These are phyloP conservation scores for Nycticorax nycticorax DNA, from an alignment of 2,113 vertebrate species.

Conservation along the genomic window DNA sequence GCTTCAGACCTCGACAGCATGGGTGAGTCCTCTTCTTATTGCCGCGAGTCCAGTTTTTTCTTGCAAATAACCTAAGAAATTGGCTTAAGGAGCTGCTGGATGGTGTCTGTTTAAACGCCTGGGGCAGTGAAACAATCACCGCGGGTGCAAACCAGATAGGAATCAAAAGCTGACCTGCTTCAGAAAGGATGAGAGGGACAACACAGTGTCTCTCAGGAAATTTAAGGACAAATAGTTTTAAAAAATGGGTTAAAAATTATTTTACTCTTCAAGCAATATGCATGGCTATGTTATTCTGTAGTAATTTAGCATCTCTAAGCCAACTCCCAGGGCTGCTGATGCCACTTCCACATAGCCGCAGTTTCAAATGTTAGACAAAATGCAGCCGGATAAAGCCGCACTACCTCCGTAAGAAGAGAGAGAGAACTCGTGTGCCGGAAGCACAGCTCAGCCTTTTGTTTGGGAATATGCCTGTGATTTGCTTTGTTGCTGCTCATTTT, in stretches of 20 bases:
- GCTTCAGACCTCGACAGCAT: background rate
- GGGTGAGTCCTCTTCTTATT: background rate
- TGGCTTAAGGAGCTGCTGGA: background rate
- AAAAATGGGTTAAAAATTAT: background rate
- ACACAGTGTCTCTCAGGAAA: background rate
- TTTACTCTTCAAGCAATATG: background rate
- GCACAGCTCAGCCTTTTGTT: background rate
- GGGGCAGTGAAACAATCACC: background rate
- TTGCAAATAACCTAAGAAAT: background rate
- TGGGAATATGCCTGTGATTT: background rate
- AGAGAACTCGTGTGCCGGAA: background rate
- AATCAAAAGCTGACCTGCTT: background rate
- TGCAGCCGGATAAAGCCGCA: background rate
- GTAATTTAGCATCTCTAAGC: background rate
- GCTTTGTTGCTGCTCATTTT: constrained; percentile 22
- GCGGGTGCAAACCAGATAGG: background rate
- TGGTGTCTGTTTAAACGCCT: background rate
- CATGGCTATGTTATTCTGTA: background rate
- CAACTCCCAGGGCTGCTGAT: background rate
- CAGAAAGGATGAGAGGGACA: background rate
- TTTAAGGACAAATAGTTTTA: background rate
- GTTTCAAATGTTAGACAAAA: background rate
- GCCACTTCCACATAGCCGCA: background rate
- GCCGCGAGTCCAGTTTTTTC: background rate
- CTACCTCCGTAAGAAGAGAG: background rate